phyloP scores from a whole-genome alignment of 2,888 invertebrate species.

The Congeria kusceri region DNA sequence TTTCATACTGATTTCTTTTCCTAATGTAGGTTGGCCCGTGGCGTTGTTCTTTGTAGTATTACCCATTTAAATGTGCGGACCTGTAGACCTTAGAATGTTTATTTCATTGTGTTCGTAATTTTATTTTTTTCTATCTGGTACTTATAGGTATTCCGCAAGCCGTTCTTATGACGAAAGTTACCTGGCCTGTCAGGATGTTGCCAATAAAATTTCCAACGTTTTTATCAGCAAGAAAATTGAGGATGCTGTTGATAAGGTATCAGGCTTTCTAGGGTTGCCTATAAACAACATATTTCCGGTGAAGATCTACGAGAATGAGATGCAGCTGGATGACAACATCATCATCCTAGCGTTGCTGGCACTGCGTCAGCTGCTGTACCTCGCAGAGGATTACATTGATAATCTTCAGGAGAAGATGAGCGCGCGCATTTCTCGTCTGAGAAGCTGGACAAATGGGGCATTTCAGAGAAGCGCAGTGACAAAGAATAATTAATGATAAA shows the following conservation, averaged over 20 bases:
- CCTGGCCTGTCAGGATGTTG: not conserved
- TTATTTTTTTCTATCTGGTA: too few relatives aligned
- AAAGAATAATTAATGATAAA: too few relatives aligned
- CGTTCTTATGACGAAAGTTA: not conserved
- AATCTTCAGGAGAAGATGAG: too few relatives aligned
- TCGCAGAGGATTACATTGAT: not conserved
- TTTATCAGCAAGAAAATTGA: not conserved
- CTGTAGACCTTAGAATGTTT: too few relatives aligned
- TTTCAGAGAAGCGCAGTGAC: too few relatives aligned
- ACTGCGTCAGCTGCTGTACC: not conserved
- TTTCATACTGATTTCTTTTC: too few relatives aligned
- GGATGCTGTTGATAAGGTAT: not conserved
- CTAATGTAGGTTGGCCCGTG: too few relatives aligned
- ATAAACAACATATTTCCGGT: not conserved
- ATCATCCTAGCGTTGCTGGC: not conserved
- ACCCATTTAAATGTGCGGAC: too few relatives aligned
- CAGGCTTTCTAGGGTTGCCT: not conserved
- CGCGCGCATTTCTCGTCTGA: too few relatives aligned
- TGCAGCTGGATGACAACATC: not conserved
- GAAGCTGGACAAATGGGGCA: too few relatives aligned
- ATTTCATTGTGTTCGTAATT: too few relatives aligned
- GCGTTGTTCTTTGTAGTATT: too few relatives aligned
- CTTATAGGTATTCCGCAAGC: not conserved
- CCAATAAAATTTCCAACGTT: not conserved
- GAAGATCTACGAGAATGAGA: constrained; percentile 6